A percentile compares a stretch with the other conserved stretches of the same genome.
Conservation (phyloP, 2,888 invertebrate genomes). For the Nomada ruficornis region DNA sequence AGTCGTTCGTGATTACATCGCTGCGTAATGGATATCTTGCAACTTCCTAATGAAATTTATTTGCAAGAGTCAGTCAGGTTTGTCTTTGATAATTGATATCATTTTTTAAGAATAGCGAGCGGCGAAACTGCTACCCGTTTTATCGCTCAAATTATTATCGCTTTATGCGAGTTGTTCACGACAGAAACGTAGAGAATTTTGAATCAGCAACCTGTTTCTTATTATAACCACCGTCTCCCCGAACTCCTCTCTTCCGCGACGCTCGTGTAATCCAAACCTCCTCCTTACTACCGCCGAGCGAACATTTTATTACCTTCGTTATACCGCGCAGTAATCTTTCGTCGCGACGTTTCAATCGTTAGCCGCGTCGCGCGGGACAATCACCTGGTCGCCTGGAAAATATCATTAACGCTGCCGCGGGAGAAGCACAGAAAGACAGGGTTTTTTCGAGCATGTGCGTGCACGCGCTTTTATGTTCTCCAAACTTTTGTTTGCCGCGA, state of each 20-base stretch:
- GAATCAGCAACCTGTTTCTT: too few species aligned
- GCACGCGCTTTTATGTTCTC: constrained; percentile 66
- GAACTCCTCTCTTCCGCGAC: too few species aligned
- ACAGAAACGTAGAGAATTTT: too few species aligned
- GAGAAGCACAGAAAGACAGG: constrained; percentile 43
- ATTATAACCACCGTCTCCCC: too few species aligned
- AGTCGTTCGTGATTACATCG: background rate
- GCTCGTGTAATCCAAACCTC: background rate
- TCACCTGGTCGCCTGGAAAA: constrained; percentile 37
- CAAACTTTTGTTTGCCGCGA: constrained; percentile 67
- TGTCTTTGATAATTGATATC: background rate
- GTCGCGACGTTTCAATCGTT: constrained; percentile 21
- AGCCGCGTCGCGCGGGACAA: constrained; percentile 4
- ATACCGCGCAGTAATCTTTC: background rate
- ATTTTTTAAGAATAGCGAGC: background rate
- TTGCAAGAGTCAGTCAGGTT: background rate
- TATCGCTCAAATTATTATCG: too few species aligned
- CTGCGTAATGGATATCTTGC: constrained; percentile 2
- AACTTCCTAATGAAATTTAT: constrained; percentile 13
- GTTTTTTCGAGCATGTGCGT: constrained; percentile 45
- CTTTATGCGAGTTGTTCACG: too few species aligned
- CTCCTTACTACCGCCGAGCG: background rate
- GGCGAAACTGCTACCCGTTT: too few species aligned
- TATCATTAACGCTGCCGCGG: constrained; percentile 50
- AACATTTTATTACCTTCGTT: constrained; percentile 18